phyloP scores from a whole-genome alignment of 2,113 vertebrate genomes.

The Neolamprologus toae region DNA sequence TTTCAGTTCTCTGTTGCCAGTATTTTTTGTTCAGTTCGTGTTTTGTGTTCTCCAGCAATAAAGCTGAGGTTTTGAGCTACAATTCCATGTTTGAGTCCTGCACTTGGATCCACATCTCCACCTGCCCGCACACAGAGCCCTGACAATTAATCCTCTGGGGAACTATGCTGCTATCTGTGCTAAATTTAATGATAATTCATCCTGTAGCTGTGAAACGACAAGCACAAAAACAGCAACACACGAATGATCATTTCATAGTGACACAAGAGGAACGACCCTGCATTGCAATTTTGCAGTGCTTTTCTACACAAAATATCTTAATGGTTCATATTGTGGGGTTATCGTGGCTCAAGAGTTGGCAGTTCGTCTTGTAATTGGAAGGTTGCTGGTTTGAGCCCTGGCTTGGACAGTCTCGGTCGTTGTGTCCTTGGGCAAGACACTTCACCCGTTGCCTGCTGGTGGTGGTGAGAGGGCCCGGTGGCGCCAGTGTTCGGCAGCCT shows the following conservation, averaged over 20 bases:
- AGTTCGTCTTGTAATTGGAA: background rate
- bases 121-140: too few relatives aligned
- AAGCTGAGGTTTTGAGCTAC: too few relatives aligned
- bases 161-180: background rate
- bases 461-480: fast-evolving
- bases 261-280: background rate
- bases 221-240: background rate
- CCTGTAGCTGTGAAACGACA: background rate
- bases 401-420: background rate
- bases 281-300: background rate
- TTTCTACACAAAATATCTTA: background rate
- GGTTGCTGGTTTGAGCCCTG: background rate
- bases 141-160: background rate
- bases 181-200: background rate
- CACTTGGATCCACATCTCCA: too few relatives aligned
- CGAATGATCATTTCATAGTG: background rate
- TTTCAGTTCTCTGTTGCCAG: too few relatives aligned
- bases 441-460: background rate
- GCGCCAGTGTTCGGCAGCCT: background rate
- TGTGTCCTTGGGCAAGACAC: background rate
- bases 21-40: fast-evolving
- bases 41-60: too few relatives aligned
- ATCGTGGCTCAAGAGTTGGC: background rate
- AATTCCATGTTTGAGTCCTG: too few relatives aligned
- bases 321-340: background rate